Evolutionary conservation across 2,113 vertebrate genomes (phyloP), one percentile per base, ranked within the genome.

Genomic region (Sinocyclocheilus grahami): DNA sequence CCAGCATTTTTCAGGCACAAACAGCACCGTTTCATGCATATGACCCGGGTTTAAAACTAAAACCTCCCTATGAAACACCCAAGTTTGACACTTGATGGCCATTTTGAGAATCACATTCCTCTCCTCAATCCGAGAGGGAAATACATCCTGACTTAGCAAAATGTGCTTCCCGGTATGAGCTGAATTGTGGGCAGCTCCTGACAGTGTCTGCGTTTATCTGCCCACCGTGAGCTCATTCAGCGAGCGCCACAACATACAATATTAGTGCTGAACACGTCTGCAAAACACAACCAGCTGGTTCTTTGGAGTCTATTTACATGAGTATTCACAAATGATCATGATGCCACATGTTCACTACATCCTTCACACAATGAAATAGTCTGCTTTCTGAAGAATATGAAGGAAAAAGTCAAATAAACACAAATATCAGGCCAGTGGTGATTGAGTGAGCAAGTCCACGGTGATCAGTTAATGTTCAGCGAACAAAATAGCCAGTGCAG

Each of bases 161-260:
- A 18, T 81, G 48, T 27, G 48, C 78, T 39, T 78, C 4, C 77
- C 55, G 9, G 30, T 60, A 8, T 3, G 51, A 75, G 39, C 33
- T 78, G 33, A 62, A 62, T 9, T 62, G 58, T 79, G 33, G 8
- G 78, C 60, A 18, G n/a, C 12, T 53, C 46, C 60, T 76, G 63
- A 72, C 84, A 83, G 72, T 78, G 82, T 88, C 51, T 78, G 62
- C 76, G 82, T 84, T 84, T 46, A 85, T 80, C 63, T 86, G 80
- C 82, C 82, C 78, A 88, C 87, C 85, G 81, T 60, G 76, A 75
- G 84, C 86, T 75, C 85, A 86, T 88, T 84, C 85, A 88, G 81
- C 78, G 24, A 89, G 84, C 65, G 85, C 85, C 78, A 85, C 89
- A 85, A 46, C 1, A 76, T 46, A 84, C 85, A 24, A 65, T 48